Percentiles rank a stretch among this genome's conserved stretches.
phyloP scores from a whole-genome alignment of 1,140 invertebrate species.

The Drosophila azteca region DNA sequence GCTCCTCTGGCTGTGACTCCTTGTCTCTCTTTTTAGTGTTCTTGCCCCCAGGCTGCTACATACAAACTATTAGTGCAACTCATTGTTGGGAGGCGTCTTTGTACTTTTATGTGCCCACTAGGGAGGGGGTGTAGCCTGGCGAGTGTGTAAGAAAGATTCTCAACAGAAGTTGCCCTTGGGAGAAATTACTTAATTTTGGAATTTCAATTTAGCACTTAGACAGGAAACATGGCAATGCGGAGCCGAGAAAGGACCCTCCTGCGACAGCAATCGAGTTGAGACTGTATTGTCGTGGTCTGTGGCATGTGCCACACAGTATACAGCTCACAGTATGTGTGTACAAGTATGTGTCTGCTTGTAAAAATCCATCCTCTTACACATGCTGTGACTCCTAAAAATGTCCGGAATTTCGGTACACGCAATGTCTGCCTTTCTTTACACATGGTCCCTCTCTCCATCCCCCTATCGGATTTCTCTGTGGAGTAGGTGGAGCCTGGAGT shows the following conservation, averaged over 20 bases:
- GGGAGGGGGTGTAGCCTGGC: neutral
- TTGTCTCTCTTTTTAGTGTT: conserved; percentile 5
- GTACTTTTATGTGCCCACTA: conserved; percentile 64
- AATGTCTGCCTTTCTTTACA: conserved; percentile 76
- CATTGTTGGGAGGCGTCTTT: conserved; percentile 57
- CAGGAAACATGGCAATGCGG: conserved; percentile 40
- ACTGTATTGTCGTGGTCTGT: neutral
- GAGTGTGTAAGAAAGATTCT: conserved; percentile 32
- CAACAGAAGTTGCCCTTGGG: conserved; percentile 64
- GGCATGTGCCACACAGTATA: too few relatives aligned
- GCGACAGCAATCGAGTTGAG: neutral
- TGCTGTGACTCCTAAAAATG: conserved; percentile 79
- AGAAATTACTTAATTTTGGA: conserved; percentile 81
- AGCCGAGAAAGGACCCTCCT: neutral
- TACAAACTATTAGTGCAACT: conserved; percentile 75
- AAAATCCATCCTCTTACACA: conserved; percentile 78
- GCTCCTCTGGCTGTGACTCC: too few relatives aligned
- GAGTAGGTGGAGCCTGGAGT: neutral
- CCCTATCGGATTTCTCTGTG: neutral
- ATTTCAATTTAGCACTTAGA: conserved; percentile 82
- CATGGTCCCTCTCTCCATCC: conserved; percentile 21
- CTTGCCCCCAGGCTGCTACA: conserved; percentile 16
- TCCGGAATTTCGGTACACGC: conserved; percentile 80
- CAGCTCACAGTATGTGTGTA: neutral
- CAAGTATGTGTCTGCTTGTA: conserved; percentile 36